Base-by-base conservation (phyloP, 2,888 invertebrate genomes). In the Bellardia bayeri region DNA sequence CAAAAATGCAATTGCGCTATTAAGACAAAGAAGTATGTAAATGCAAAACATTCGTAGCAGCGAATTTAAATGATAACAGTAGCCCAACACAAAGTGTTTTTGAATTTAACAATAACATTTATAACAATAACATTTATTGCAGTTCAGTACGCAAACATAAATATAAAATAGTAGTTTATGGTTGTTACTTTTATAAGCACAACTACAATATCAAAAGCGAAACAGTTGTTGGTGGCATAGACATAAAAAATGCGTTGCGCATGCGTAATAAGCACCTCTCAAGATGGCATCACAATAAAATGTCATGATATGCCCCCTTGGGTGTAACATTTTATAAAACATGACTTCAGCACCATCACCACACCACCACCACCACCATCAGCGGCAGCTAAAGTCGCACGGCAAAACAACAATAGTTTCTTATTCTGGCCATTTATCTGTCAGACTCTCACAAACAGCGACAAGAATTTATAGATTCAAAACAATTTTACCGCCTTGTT, bases 221-320 rank as follows among this genome's bases (percentile, higher is more conserved):
- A 66, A 33, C 40, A 79, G 80, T 85, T 85, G 85, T 85, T 85
- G 80, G 80, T 85, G 85, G 80, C 69, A 80, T 80, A 16, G 11
- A 45, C 56, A 80, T 74, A 80, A 80, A 82, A 80, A 87, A 88
- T 88, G 87, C 90, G 91, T 89, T 89, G 91, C 91, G 91, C 92
- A 92, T 92, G 92, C 91, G 91, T 92, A 92, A 92, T 92, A 92
- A 92, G 92, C 92, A 92, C 92, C 92, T 92, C 91, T 92, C 92
- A 91, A 89, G 90, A 91, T 92, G 92, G 91, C 92, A 91, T 92
- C 91, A 92, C 92, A 92, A 92, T 92, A 92, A 92, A 92, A 92
- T 92, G 92, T 92, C 92, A 92, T 92, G 92, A 91, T 91, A 91
- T 92, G 92, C 92, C 92, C 92, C 92, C 89, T 89, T 88, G 90